Percentiles rank a stretch among this genome's conserved stretches.
phyloP scores from a whole-genome alignment of 2,888 invertebrate species.

The Erebia epiphron region DNA sequence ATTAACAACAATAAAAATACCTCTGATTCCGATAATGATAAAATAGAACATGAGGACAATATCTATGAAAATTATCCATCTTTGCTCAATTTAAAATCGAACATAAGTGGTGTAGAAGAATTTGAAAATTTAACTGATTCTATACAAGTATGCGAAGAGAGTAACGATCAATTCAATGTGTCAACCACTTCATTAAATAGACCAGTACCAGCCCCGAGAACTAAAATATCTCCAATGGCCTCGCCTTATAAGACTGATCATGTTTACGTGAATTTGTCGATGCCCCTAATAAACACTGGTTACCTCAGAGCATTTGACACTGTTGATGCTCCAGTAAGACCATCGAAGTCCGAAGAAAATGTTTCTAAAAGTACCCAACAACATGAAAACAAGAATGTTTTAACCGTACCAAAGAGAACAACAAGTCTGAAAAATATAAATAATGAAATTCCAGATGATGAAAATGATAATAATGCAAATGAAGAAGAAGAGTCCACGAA shows the following conservation, averaged over 20 bases:
- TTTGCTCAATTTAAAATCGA: constrained; percentile 60
- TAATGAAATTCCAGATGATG: constrained; percentile 45
- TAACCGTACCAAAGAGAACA: constrained; percentile 44
- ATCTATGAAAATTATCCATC: constrained; percentile 76
- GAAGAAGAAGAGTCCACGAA: constrained; percentile 52
- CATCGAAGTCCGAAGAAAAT: constrained; percentile 67
- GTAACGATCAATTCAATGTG: constrained; percentile 53
- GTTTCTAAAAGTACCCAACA: constrained; percentile 50
- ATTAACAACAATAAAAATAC: constrained; percentile 72
- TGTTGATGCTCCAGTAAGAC: constrained; percentile 66
- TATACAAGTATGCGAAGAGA: constrained; percentile 85
- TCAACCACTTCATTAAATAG: constrained; percentile 79
- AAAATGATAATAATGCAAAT: constrained; percentile 44
- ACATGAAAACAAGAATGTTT: constrained; percentile 37
- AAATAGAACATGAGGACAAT: constrained; percentile 53
- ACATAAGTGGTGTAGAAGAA: constrained; percentile 71
- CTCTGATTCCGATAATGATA: constrained; percentile 51
- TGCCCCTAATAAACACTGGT: constrained; percentile 70
- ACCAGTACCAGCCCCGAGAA: constrained; percentile 84
- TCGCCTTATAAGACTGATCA: constrained; percentile 77
- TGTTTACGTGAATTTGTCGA: constrained; percentile 83
- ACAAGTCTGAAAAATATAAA: constrained; percentile 43
- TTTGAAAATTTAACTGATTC: constrained; percentile 87
- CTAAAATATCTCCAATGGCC: constrained; percentile 63
- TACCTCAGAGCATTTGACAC: constrained; percentile 59